A percentile compares a stretch with the other conserved stretches of the same genome.
Evolutionary conservation across 53 echinoderm and acorn worm genomes (phyloP).

Genomic region (Holothuria leucospilota): DNA sequence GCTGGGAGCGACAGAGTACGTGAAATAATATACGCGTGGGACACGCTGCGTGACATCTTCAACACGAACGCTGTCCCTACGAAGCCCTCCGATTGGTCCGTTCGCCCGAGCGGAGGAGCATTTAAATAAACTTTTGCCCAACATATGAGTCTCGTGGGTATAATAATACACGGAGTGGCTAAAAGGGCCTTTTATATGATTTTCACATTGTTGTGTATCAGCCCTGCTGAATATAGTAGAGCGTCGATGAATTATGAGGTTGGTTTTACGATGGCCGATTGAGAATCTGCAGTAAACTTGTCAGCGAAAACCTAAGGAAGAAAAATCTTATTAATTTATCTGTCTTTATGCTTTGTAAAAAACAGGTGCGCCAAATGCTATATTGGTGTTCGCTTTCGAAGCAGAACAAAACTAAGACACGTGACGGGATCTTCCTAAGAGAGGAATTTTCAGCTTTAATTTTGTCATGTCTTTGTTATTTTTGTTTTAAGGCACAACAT

Average conservation of each 20-base stretch:
- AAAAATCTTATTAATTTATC: slow-evolving; percentile 19
- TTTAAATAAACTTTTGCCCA: slow-evolving; percentile 46
- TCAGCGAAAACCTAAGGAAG: neutral
- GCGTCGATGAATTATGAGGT: neutral
- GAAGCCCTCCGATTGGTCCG: slow-evolving; percentile 14
- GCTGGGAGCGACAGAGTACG: slow-evolving; percentile 1
- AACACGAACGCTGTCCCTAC: neutral
- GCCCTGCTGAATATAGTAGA: neutral
- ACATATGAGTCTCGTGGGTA: slow-evolving; percentile 42
- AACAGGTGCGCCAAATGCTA: slow-evolving; percentile 11
- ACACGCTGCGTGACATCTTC: slow-evolving; percentile 25
- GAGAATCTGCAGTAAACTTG: neutral
- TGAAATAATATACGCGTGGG: slow-evolving; percentile 39
- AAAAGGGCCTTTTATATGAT: slow-evolving; percentile 27
- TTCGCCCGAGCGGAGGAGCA: slow-evolving; percentile 14
- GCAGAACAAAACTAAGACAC: too few relatives aligned
- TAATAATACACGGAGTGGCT: slow-evolving; percentile 28
- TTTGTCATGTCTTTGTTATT: too few relatives aligned
- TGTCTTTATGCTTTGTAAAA: slow-evolving; percentile 12
- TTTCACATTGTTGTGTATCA: slow-evolving; percentile 10
- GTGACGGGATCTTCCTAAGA: too few relatives aligned
- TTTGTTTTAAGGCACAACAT: too few relatives aligned
- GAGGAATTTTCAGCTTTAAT: too few relatives aligned
- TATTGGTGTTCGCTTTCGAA: too few relatives aligned
- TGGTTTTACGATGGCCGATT: slow-evolving; percentile 30